Evolutionary conservation across 2,888 invertebrate genomes (phyloP).

Genomic region (Phengaris arion): DNA sequence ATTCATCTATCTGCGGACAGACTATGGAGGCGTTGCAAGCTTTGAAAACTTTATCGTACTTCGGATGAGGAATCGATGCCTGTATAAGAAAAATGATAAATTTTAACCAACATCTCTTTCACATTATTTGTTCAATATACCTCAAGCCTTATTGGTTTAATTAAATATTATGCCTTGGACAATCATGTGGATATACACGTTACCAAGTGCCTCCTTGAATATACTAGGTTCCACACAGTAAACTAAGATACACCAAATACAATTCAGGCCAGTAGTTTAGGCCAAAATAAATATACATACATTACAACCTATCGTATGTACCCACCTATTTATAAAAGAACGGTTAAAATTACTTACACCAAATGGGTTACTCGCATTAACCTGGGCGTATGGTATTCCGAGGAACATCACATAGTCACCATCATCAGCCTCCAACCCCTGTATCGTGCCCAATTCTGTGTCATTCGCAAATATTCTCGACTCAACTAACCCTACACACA

Average conservation of each 20-base stretch:
- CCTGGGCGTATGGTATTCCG: constrained; percentile 56
- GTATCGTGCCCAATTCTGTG: constrained; percentile 49
- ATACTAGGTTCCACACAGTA: too few species aligned
- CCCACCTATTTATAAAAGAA: background rate
- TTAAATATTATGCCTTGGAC: too few species aligned
- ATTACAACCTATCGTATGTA: too few species aligned
- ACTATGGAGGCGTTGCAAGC: constrained; percentile 53
- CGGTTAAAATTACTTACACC: constrained; percentile 48
- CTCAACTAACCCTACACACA: background rate
- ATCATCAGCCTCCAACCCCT: constrained; percentile 50
- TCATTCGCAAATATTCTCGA: background rate
- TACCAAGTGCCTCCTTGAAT: too few species aligned
- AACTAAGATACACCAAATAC: too few species aligned
- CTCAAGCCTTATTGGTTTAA: too few species aligned
- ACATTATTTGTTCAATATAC: too few species aligned
- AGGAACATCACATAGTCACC: constrained; percentile 56
- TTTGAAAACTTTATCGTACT: constrained; percentile 49
- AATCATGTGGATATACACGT: too few species aligned
- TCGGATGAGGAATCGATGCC: constrained; percentile 49
- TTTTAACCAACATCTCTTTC: too few species aligned
- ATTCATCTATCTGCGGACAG: constrained; percentile 52
- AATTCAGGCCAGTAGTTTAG: background rate
- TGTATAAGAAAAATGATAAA: constrained; percentile 39
- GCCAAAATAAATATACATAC: background rate
- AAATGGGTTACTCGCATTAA: constrained; percentile 52